Conservation (phyloP, 2,888 invertebrate genomes). For the Lagria hirta region DNA sequence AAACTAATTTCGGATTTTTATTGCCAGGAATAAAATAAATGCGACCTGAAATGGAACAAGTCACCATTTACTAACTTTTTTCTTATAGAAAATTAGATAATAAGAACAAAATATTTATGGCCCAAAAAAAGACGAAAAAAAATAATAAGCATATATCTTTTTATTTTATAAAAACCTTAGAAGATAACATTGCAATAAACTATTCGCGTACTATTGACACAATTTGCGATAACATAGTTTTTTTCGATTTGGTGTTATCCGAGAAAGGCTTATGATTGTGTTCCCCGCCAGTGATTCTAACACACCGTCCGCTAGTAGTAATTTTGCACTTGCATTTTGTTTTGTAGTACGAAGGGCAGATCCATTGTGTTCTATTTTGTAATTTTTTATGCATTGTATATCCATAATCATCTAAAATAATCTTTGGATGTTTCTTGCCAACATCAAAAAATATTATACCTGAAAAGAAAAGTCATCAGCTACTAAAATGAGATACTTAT, state of each 20-base stretch:
- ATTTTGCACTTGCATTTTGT: constrained; percentile 26
- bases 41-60: constrained; percentile 28
- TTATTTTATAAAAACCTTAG: constrained; percentile 36
- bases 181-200: constrained; percentile 34
- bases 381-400: constrained; percentile 22
- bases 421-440: constrained; percentile 29
- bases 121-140: constrained; percentile 3
- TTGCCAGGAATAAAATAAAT: constrained; percentile 31
- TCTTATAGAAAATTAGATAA: too few relatives aligned
- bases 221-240: constrained; percentile 25
- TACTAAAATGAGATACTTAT: too few relatives aligned
- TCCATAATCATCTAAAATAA: constrained; percentile 24
- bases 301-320: constrained; percentile 18
- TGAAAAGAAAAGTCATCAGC: constrained; percentile 21
- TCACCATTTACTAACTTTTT: too few relatives aligned
- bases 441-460: constrained; percentile 30
- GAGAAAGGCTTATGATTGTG: constrained; percentile 9
- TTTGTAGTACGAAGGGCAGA: constrained; percentile 27
- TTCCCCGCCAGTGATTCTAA: constrained; percentile 11
- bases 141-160: constrained; percentile 15
- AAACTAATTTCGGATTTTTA: constrained; percentile 41
- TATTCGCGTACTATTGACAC: constrained; percentile 27
- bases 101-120: constrained; percentile 1
- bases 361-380: constrained; percentile 27
- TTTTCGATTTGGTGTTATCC: constrained; percentile 13